A percentile compares a stretch with the other conserved stretches of the same genome.
Evolutionary conservation across 2,888 invertebrate genomes (phyloP).

Genomic region (Iselma pallidipennis): DNA sequence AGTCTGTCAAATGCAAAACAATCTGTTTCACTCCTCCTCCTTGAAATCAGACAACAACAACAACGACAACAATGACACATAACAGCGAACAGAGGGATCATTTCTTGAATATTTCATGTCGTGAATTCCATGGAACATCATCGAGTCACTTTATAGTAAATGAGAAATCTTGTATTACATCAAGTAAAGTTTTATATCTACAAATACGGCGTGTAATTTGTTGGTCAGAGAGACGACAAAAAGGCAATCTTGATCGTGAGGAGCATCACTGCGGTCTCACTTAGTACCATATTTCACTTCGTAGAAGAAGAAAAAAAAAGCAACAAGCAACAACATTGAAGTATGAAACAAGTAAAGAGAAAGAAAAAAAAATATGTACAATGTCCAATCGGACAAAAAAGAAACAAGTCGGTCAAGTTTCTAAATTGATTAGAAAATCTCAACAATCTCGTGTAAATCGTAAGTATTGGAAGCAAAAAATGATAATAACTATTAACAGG

Average conservation of each 20-base stretch:
- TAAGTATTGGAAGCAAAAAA: slow-evolving; percentile 10
- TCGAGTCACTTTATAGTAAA: slow-evolving; percentile 35
- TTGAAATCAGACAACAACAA: too few species aligned
- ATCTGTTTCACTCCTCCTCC: too few species aligned
- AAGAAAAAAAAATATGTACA: too few species aligned
- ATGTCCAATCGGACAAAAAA: slow-evolving; percentile 14
- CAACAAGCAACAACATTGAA: background rate
- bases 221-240: slow-evolving; percentile 31
- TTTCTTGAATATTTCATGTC: slow-evolving; percentile 29
- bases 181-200: slow-evolving; percentile 36
- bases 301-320: background rate
- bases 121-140: slow-evolving; percentile 24
- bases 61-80: background rate
- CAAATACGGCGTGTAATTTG: slow-evolving; percentile 33
- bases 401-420: slow-evolving; percentile 10
- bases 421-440: slow-evolving; percentile 1
- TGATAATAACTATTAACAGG: slow-evolving; percentile 9
- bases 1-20: too few species aligned
- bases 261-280: slow-evolving; percentile 24
- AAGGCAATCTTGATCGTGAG: slow-evolving; percentile 39
- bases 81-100: background rate
- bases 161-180: slow-evolving; percentile 36
- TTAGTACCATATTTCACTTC: slow-evolving; percentile 21
- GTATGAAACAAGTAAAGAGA: background rate
- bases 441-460: background rate